Base-by-base conservation (phyloP, 1,140 invertebrate genomes). In the Diachasmimorpha longicaudata region DNA sequence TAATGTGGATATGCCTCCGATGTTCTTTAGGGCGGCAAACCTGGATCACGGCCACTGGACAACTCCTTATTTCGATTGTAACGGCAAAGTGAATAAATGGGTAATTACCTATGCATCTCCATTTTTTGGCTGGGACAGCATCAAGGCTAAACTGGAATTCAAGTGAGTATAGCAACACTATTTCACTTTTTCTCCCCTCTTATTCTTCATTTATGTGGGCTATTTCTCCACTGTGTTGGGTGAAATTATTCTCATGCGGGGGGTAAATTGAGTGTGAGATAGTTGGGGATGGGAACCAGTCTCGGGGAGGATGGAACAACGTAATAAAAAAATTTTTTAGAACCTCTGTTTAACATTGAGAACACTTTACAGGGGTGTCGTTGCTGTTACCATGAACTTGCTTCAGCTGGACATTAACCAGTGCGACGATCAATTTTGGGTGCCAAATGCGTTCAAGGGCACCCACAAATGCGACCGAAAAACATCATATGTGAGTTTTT, bases 51-150 rank as follows among this genome's bases (percentile, higher is more conserved):
- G 98, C 9, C 93, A 95, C 85, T 99, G 98, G 98, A 94, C 95
- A 52, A 90, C 93, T 80, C 98, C 98, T 3, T 96, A 96, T 84
- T 99, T 95, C 86, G 97, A 99, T 90, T 99, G 98, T 90, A 91
- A 95, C 81, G 97, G 96, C 46, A 95, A 95, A 89, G 90, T 96
- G 58, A 95, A 96, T 81, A 96, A 96, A 90, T 99, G 98, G 98
- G 92, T 98, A 78, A 93, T 99, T 78, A 97, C 96, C 46, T 99
- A 99, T 91, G 94, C 96, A 69, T 94, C 94, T 70, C 98, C 98
- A 70, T 99, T 99, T 92, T 99, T 99, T 88, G 98, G 98, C 71
- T 97, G 95, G 94, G 97, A 99, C 86, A 95, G 93, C 85, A 91
- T 99, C 66, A 96, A 95, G 91, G 93, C 93, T 25, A 95, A 95